Percentiles rank a stretch among this genome's conserved stretches.
Evolutionary conservation across 2,888 invertebrate species (phyloP).

Genomic region (Tipula confusa): DNA sequence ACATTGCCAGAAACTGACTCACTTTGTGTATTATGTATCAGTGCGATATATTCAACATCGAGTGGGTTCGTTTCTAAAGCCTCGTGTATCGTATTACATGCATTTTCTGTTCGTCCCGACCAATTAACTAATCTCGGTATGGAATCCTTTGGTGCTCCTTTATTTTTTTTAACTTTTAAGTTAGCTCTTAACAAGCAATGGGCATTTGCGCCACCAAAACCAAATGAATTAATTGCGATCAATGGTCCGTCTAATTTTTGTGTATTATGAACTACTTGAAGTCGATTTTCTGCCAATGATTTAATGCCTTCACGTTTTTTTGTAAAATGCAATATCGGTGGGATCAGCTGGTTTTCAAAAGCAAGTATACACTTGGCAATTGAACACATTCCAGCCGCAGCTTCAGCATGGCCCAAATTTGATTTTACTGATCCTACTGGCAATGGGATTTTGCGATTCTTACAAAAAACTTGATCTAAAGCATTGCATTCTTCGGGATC

Average conservation of each 20-base stretch:
- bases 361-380: slow-evolving; percentile 76
- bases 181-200: slow-evolving; percentile 43
- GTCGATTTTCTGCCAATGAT: slow-evolving; percentile 58
- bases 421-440: slow-evolving; percentile 89
- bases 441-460: slow-evolving; percentile 69
- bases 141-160: slow-evolving; percentile 59
- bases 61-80: too few species aligned
- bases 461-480: slow-evolving; percentile 73
- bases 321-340: slow-evolving; percentile 80
- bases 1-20: slow-evolving; percentile 61
- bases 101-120: slow-evolving; percentile 73
- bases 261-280: slow-evolving; percentile 69
- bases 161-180: slow-evolving; percentile 50
- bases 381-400: slow-evolving; percentile 77
- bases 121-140: too few species aligned
- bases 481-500: slow-evolving; percentile 89
- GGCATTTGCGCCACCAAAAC: slow-evolving; percentile 87
- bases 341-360: slow-evolving; percentile 73
- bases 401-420: slow-evolving; percentile 90
- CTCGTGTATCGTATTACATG: slow-evolving; percentile 61
- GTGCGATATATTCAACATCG: slow-evolving; percentile 58
- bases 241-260: slow-evolving; percentile 68
- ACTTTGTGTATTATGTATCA: slow-evolving; percentile 58
- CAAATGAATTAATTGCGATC: too few species aligned
- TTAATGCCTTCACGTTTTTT: slow-evolving; percentile 59